A percentile compares a stretch with the other conserved stretches of the same genome.
Evolutionary conservation across 2,113 vertebrate species (phyloP).

Genomic region (Paradisaea rubra): DNA sequence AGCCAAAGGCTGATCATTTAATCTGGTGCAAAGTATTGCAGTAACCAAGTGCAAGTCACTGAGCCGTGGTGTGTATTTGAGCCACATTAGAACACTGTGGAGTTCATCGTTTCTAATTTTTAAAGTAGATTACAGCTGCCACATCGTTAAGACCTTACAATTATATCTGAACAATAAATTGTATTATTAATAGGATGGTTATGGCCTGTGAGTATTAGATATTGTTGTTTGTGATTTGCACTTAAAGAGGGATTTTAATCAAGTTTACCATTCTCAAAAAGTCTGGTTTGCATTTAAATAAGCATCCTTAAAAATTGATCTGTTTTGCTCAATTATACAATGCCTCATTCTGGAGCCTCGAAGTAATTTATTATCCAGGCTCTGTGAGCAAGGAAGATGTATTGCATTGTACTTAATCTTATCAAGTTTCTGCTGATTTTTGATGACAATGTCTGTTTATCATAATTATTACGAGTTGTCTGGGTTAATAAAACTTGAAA

Average conservation of each 20-base stretch:
- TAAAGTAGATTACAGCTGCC: slow-evolving; percentile 31
- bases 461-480: slow-evolving; percentile 74
- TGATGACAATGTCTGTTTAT: slow-evolving; percentile 75
- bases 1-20: background rate
- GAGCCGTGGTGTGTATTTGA: background rate
- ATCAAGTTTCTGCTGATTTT: slow-evolving; percentile 70
- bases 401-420: slow-evolving; percentile 69
- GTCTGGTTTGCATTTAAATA: slow-evolving; percentile 73
- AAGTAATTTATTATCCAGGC: slow-evolving; percentile 72
- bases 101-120: slow-evolving; percentile 11
- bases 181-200: slow-evolving; percentile 67
- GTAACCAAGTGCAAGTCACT: background rate
- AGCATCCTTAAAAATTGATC: slow-evolving; percentile 70
- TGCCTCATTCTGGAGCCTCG: slow-evolving; percentile 57
- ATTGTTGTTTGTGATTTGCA: slow-evolving; percentile 67
- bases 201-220: slow-evolving; percentile 49
- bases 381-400: slow-evolving; percentile 59
- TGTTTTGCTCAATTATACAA: slow-evolving; percentile 75
- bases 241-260: slow-evolving; percentile 70
- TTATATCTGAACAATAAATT: slow-evolving; percentile 60
- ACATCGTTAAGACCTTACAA: slow-evolving; percentile 51
- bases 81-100: background rate
- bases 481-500: slow-evolving; percentile 67
- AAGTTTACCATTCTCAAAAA: slow-evolving; percentile 67
- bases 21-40: background rate